Percentiles rank a stretch among this genome's conserved stretches.
Conservation (phyloP, 2,113 vertebrate species). For the Tragulus kanchil region DNA sequence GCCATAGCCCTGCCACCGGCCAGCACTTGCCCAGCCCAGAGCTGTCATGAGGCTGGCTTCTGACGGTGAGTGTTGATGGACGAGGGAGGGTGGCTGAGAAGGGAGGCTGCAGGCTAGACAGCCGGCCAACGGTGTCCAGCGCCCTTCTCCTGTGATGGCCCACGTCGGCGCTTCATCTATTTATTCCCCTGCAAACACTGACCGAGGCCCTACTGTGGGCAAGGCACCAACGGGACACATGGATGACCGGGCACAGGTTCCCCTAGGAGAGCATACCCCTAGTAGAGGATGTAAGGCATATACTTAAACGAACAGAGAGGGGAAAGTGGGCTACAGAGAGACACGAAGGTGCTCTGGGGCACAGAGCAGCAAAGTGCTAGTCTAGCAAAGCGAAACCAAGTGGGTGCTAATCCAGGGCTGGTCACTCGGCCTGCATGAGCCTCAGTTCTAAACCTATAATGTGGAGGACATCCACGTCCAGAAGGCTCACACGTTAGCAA, state of each 20-base stretch:
- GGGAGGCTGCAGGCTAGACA: not conserved
- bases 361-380: too few species aligned
- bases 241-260: not conserved
- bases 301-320: not conserved
- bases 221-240: not conserved
- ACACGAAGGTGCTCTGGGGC: rapidly evolving
- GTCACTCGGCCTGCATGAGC: not conserved
- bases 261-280: not conserved
- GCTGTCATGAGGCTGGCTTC: not conserved
- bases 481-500: conserved; percentile 52
- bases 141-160: not conserved
- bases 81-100: not conserved
- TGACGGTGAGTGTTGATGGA: not conserved
- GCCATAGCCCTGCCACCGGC: not conserved
- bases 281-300: rapidly evolving
- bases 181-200: not conserved
- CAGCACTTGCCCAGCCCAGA: rapidly evolving
- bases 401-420: not conserved
- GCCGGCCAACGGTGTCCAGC: rapidly evolving
- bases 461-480: too few species aligned
- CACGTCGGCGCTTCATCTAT: rapidly evolving
- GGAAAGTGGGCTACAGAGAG: rapidly evolving
- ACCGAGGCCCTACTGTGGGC: not conserved
- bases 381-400: not conserved
- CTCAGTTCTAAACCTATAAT: not conserved